phyloP scores from a whole-genome alignment of 2,113 vertebrate genomes.

The Leucosticte australis region DNA sequence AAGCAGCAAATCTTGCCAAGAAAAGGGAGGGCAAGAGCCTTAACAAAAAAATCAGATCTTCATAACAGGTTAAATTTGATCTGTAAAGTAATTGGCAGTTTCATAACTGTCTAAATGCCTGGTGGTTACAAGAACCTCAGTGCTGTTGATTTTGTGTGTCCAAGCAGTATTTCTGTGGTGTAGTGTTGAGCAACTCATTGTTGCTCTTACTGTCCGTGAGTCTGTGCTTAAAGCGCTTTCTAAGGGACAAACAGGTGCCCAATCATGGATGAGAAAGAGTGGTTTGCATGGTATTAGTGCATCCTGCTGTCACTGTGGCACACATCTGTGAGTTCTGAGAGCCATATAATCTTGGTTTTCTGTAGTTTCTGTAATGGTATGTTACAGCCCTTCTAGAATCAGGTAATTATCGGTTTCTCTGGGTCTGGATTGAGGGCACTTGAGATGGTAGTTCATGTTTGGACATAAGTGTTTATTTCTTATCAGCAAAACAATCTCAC shows the following conservation, averaged over 20 bases:
- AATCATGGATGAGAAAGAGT: neutral
- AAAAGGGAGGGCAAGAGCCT: neutral
- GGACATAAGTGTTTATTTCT: no score
- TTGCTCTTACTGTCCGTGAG: neutral
- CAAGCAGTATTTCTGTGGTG: neutral
- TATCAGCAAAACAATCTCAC: no score
- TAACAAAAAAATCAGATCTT: neutral
- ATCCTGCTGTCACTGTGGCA: neutral
- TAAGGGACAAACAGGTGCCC: neutral
- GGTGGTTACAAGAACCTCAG: neutral
- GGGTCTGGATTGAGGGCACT: no score
- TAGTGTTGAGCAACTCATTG: neutral
- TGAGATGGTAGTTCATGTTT: no score
- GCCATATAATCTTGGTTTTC: neutral
- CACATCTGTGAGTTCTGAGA: neutral
- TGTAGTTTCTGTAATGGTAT: neutral
- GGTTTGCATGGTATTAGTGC: neutral
- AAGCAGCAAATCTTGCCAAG: neutral
- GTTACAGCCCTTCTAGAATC: neutral
- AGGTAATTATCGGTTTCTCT: neutral
- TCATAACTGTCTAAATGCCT: neutral
- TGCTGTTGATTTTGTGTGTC: neutral
- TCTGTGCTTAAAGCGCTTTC: neutral
- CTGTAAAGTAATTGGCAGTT: neutral
- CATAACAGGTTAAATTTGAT: neutral